phyloP scores from a whole-genome alignment of 2,797 vertebrate species.

The Xenops minutus region DNA sequence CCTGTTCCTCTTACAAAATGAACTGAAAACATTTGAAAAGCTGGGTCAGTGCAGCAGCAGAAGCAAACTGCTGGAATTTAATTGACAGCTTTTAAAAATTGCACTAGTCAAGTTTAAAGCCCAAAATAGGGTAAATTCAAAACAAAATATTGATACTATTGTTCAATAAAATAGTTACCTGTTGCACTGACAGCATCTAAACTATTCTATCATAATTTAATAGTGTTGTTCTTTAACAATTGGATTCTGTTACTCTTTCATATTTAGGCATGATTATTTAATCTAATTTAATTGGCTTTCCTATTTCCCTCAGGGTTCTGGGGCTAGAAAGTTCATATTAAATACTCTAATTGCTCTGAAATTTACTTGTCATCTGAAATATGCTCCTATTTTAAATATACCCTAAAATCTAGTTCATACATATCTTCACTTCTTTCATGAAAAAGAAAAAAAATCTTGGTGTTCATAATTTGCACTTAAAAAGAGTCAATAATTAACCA shows the following conservation, averaged over 20 bases:
- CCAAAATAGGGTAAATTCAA: background rate
- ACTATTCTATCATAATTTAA: constrained; percentile 59
- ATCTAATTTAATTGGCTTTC: constrained; percentile 79
- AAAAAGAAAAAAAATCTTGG: constrained; percentile 21
- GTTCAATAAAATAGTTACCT: constrained; percentile 41
- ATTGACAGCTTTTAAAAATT: background rate
- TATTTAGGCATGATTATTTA: constrained; percentile 76
- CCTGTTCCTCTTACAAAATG: background rate
- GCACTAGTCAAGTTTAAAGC: background rate
- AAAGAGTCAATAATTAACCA: constrained; percentile 66
- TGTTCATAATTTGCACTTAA: constrained; percentile 68
- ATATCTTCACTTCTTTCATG: constrained; percentile 49
- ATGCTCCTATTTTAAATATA: constrained; percentile 58
- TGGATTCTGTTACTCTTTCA: constrained; percentile 62
- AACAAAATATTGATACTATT: background rate
- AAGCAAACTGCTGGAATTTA: background rate
- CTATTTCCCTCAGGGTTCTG: constrained; percentile 70
- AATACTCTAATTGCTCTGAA: constrained; percentile 78
- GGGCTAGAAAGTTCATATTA: constrained; percentile 74
- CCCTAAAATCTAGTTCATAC: constrained; percentile 62
- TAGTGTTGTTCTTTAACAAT: constrained; percentile 70
- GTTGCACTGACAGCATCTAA: constrained; percentile 46
- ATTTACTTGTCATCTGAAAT: constrained; percentile 65
- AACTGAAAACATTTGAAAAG: background rate
- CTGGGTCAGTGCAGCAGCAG: background rate